phyloP scores from a whole-genome alignment of 2,797 vertebrate species.

The Hypotaenidia philippensis region DNA sequence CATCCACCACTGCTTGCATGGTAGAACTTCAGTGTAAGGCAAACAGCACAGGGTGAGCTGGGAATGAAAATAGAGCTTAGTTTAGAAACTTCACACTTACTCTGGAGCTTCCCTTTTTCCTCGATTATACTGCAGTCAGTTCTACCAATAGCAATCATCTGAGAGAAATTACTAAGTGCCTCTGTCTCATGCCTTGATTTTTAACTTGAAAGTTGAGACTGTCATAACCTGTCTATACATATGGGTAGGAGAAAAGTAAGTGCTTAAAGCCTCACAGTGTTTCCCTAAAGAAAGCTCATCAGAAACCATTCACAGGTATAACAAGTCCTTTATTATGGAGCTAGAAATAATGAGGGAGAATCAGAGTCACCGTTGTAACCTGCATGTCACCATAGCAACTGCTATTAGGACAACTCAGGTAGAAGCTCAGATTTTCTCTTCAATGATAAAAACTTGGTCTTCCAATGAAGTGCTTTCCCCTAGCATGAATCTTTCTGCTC shows the following conservation, averaged over 20 bases:
- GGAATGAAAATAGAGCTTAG: neutral
- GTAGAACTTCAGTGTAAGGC: neutral
- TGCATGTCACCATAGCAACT: constrained; percentile 34
- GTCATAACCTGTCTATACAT: neutral
- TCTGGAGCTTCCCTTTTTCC: neutral
- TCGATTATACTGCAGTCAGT: neutral
- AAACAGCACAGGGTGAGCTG: neutral
- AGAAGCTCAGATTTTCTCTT: neutral
- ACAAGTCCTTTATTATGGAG: neutral
- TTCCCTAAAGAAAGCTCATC: neutral
- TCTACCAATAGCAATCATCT: neutral
- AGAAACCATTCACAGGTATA: neutral
- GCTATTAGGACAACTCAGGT: neutral
- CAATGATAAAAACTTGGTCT: neutral
- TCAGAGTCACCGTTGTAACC: neutral
- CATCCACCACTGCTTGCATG: neutral
- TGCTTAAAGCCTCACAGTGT: neutral
- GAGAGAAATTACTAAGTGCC: neutral
- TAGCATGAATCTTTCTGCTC: neutral
- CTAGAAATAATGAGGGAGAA: neutral
- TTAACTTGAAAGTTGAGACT: accelerated
- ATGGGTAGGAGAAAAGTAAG: neutral
- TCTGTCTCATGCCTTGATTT: neutral
- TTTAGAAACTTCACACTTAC: neutral
- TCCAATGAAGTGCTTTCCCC: neutral